Evolutionary conservation across 2,113 vertebrate species (phyloP), one percentile per base, ranked within the genome.

Genomic region (Capreolus pygargus): DNA sequence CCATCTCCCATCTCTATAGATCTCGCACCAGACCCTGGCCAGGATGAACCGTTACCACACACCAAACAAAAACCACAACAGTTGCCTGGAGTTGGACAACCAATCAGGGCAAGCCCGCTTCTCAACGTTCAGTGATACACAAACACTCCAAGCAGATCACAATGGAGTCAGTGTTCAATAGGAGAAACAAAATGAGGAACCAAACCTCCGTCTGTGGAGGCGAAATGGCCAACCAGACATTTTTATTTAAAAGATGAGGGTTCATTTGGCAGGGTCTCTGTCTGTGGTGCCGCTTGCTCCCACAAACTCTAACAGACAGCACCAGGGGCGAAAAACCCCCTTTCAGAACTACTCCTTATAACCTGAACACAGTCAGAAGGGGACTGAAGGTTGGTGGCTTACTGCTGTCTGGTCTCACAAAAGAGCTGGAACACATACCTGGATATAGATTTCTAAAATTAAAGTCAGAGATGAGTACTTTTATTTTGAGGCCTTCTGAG

Each of bases 141-240:
- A 97, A 94, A 97, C 95, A 96, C 92, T 85, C 79, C 61, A 60
- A 43, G 89, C 50, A 67, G 87, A 97, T 97, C 89, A 98, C 97
- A 98, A 98, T 98, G 89, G 94, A 98, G 92, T 91, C 95, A 97
- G 93, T 97, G 95, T 98, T 97, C 96, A 91, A 92, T 79, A 96
- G 93, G 86, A 97, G 97, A 97, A 97, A 55, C 95, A 98, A 98
- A 98, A 98, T 98, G 98, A 98, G 98, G 98, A 98, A 98, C 97
- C 94, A 97, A 89, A 61, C 83, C 81, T 95, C 91, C 67, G 76
- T 97, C 95, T 98, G 98, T 90, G 76, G 86, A 96, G 92, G 86
- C 14, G 16, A 91, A 95, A 89, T 50, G 2, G 82, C 94, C 82
- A 83, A 93, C 83, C 96, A 98, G 97, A 97, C 96, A 60, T 97